Evolutionary conservation across 2,113 vertebrate species (phyloP).

Genomic region (Calidris pugnax): DNA sequence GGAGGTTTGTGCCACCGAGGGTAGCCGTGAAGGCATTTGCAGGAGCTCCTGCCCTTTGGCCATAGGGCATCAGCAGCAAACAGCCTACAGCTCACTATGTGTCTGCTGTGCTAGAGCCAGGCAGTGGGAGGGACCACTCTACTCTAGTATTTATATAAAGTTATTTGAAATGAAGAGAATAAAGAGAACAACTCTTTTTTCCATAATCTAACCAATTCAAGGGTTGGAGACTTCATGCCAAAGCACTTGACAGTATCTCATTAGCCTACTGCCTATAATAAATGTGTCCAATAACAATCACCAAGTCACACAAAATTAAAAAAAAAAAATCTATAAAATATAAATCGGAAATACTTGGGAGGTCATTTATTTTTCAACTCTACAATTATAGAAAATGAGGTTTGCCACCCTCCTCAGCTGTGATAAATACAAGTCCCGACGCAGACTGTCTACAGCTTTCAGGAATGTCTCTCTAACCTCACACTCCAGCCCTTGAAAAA

Average conservation of each 20-base stretch:
- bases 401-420: background rate
- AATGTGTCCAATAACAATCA: constrained; percentile 13
- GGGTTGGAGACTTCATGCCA: background rate
- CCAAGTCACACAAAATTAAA: background rate
- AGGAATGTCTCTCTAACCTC: background rate
- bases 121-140: background rate
- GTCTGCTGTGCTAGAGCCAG: background rate
- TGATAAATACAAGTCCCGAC: background rate
- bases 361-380: background rate
- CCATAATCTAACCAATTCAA: background rate
- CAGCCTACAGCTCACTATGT: background rate
- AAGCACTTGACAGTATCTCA: constrained; percentile 11
- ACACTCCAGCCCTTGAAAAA: background rate
- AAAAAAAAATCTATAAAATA: constrained; percentile 19
- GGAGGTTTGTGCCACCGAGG: background rate
- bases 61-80: background rate
- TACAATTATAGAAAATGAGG: constrained; percentile 15
- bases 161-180: background rate
- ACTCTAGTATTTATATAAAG: background rate
- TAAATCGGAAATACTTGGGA: background rate
- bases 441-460: background rate
- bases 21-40: background rate
- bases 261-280: constrained; percentile 35
- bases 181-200: background rate
- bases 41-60: background rate